Conservation (phyloP, 1,140 invertebrate species). For the Heliconius congener region DNA sequence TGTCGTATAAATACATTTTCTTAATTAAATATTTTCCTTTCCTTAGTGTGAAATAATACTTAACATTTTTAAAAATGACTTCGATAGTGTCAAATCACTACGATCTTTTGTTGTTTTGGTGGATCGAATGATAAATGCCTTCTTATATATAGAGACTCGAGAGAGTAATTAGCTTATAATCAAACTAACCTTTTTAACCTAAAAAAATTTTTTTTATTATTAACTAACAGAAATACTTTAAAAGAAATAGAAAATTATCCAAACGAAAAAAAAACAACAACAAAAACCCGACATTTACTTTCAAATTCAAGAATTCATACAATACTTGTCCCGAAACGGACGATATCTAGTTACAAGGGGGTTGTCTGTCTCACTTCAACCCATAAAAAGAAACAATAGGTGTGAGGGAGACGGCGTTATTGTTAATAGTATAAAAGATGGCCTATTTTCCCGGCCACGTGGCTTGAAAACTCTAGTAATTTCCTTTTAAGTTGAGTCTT, state of each 20-base stretch:
- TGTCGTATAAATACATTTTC: background rate
- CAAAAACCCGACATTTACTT: slow-evolving; percentile 21
- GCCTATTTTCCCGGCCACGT: slow-evolving; percentile 66
- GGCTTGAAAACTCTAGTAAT: slow-evolving; percentile 49
- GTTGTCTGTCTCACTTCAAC: slow-evolving; percentile 46
- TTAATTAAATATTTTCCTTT: background rate
- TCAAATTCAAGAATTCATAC: slow-evolving; percentile 31
- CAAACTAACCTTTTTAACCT: too few species aligned
- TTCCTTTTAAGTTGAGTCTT: slow-evolving; percentile 44
- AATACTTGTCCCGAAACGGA: slow-evolving; percentile 39
- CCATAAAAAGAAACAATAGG: slow-evolving; percentile 41
- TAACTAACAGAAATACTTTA: too few species aligned
- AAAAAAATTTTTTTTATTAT: too few species aligned
- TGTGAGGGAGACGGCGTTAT: slow-evolving; percentile 47
- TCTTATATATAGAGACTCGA: background rate
- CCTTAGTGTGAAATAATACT: too few species aligned
- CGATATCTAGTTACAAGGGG: slow-evolving; percentile 40
- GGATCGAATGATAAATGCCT: background rate
- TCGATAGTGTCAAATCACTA: background rate
- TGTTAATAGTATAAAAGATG: slow-evolving; percentile 61
- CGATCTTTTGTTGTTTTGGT: background rate
- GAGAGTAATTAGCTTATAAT: too few species aligned
- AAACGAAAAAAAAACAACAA: slow-evolving; percentile 24
- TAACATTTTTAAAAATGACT: background rate
- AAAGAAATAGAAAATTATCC: slow-evolving; percentile 16